phyloP scores from a whole-genome alignment of 2,113 vertebrate genomes.

The Galemys pyrenaicus region DNA sequence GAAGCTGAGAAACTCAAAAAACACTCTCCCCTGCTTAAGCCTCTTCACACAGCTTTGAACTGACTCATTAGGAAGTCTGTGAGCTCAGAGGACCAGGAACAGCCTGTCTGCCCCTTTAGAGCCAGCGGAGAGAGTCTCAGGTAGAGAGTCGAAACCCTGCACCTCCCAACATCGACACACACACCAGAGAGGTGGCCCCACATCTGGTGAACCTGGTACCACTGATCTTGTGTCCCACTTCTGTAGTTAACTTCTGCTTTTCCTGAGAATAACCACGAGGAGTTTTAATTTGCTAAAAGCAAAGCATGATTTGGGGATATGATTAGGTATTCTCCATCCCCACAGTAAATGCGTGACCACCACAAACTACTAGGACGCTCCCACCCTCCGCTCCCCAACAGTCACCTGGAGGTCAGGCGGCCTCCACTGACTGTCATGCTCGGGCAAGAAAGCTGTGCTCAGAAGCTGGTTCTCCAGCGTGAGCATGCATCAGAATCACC shows the following conservation, averaged over 20 bases:
- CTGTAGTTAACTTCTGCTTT: not conserved
- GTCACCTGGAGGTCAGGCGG: not conserved
- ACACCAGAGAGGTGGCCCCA: no score
- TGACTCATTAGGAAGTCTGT: fast-evolving
- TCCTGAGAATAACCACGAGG: not conserved
- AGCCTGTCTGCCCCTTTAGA: fast-evolving
- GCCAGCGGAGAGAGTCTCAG: not conserved
- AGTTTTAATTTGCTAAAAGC: not conserved
- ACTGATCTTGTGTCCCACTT: not conserved
- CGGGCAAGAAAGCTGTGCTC: not conserved
- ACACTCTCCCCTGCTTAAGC: fast-evolving
- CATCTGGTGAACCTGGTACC: fast-evolving
- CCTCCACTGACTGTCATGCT: not conserved
- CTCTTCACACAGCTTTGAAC: not conserved
- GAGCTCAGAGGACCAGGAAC: no score
- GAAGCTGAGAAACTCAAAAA: not conserved
- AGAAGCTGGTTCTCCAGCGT: not conserved
- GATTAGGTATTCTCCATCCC: not conserved
- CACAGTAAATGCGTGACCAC: not conserved
- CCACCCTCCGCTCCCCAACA: fast-evolving
- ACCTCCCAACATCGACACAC: fast-evolving
- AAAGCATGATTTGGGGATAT: not conserved
- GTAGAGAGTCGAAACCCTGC: not conserved
- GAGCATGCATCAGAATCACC: not conserved
- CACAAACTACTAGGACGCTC: not conserved